Base-by-base conservation (phyloP, 2,888 invertebrate genomes). In the Rotaria socialis region DNA sequence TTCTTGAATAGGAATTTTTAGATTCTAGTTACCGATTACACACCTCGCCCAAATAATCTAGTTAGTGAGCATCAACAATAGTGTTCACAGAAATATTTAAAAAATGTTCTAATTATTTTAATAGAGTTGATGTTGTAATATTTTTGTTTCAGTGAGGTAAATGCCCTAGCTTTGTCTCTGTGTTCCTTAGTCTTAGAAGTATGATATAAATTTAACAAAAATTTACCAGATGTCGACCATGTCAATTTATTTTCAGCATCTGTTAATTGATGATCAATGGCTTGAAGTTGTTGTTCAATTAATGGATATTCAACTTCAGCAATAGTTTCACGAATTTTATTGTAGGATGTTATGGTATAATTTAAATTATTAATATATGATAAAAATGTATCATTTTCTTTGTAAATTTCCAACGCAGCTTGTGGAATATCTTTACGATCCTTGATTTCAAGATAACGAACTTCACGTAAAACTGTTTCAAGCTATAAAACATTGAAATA, bases 281-380 rank as follows among this genome's bases (percentile, higher is more conserved):
- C 94, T 88, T 94, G 93, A 87, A 97, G 93, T 91, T 96, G 95
- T 80, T 93, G 93, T 91, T 94, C 94, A 87, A 97, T 95, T 88
- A 97, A 92, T 90, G 94, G 94, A 89, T 94, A 94, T 91, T 97
- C 97, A 3, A 96, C 96, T 89, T 94, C 94, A 87, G 94, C 94
- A 86, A 95, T 94, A 85, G 94, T 94, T 87, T 93, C 93, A 85
- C 94, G 93, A 85, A 95, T 94, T 91, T 94, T 94, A 91, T 97
- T 97, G 90, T 97, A 97, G 94, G 95, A 92, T 87, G 89, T 89
- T 35, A 91, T 90, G 41, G 90, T 90, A 55, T 91, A 89, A 88
- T 91, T 91, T 47, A 92, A 88, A 88, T 91, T 90, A 35, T 90
- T 90, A 8, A 90, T 94, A 89, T 95, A 96, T 89, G 94, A 94